phyloP scores from a whole-genome alignment of 2,113 vertebrate species.

The Thinocorus orbignyianus region DNA sequence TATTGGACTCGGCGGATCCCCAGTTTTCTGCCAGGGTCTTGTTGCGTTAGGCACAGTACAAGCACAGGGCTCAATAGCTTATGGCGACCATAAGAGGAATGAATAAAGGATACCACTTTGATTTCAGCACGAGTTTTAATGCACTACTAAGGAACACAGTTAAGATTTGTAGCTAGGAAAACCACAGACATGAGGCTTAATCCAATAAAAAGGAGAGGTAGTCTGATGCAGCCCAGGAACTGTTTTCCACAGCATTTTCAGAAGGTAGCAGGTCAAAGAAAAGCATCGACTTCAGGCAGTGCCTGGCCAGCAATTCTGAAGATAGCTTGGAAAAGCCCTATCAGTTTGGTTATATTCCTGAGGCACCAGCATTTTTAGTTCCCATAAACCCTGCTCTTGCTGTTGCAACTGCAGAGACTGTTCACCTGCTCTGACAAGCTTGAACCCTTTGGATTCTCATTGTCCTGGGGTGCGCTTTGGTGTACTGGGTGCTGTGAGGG shows the following conservation, averaged over 20 bases:
- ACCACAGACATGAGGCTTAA: not conserved
- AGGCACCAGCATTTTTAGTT: not conserved
- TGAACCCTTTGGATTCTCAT: not conserved
- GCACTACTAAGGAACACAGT: not conserved
- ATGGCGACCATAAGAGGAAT: accelerated
- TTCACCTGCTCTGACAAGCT: not conserved
- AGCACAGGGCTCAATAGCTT: not conserved
- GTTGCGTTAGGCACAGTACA: not conserved
- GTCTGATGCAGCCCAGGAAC: not conserved
- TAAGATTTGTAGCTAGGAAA: not conserved
- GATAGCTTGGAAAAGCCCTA: not conserved
- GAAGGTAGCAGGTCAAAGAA: not conserved
- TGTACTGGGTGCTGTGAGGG: not conserved
- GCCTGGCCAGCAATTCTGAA: not conserved
- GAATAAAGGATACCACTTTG: not conserved
- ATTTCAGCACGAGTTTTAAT: not conserved
- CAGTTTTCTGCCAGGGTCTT: not conserved
- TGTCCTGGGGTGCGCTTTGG: accelerated
- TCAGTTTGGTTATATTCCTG: not conserved
- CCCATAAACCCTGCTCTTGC: not conserved
- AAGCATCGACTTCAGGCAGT: not conserved
- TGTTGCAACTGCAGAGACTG: not conserved
- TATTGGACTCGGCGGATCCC: not conserved
- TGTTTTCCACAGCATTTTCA: not conserved
- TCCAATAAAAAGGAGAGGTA: not conserved